A percentile compares a stretch with the other conserved stretches of the same genome.
Conservation (phyloP, 35 echinoderm and acorn worm genomes). For the Apostichopus japonicus region DNA sequence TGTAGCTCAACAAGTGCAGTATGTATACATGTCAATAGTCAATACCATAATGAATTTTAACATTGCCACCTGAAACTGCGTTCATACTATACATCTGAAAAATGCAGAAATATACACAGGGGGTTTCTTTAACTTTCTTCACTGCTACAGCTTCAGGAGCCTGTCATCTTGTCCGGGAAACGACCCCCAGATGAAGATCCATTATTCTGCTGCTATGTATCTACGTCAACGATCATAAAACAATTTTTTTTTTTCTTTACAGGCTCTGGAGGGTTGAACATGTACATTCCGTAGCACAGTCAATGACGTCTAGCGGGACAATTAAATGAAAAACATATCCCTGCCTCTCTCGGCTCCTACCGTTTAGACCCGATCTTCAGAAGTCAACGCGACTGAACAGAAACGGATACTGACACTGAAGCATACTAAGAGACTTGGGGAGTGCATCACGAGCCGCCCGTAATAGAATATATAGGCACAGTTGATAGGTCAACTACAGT, state of each 20-base stretch:
- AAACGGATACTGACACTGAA: too few species aligned
- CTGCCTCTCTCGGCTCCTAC: neutral
- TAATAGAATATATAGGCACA: too few species aligned
- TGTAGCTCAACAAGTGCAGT: too few species aligned
- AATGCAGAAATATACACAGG: too few species aligned
- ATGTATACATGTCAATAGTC: too few species aligned
- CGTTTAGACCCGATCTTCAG: neutral
- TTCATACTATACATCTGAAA: too few species aligned
- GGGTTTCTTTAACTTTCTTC: neutral
- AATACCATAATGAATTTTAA: too few species aligned
- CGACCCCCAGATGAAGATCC: neutral
- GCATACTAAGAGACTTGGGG: too few species aligned
- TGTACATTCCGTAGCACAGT: conserved; percentile 33
- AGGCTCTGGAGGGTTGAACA: conserved; percentile 14
- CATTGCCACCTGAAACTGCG: too few species aligned
- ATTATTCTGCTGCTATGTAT: neutral
- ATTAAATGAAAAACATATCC: conserved; percentile 14
- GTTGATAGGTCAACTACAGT: too few species aligned
- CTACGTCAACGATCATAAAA: conserved; percentile 28
- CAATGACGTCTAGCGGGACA: conserved; percentile 43
- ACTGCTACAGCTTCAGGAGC: neutral
- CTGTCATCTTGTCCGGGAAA: neutral
- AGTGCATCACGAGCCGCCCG: too few species aligned
- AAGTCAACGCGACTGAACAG: neutral
- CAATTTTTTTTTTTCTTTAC: neutral